Evolutionary conservation across 2,797 vertebrate genomes (phyloP).

Genomic region (Podarcis siculus): DNA sequence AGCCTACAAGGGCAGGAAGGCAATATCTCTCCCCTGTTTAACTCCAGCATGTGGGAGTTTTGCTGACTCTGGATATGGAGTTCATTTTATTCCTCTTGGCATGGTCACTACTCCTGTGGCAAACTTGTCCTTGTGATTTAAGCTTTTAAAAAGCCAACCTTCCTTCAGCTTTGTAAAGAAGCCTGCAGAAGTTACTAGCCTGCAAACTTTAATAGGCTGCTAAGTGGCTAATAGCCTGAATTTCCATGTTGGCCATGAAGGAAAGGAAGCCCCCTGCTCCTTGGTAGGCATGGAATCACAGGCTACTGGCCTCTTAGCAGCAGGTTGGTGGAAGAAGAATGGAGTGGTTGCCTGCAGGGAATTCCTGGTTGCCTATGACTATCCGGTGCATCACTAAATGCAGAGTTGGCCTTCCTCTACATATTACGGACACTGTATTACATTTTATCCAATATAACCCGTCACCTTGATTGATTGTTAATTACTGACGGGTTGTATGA

Average conservation of each 20-base stretch:
- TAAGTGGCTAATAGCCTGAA: too few species aligned
- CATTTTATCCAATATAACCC: neutral
- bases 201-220: too few species aligned
- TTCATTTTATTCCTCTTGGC: neutral
- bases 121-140: too few species aligned
- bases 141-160: neutral
- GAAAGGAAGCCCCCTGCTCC: too few species aligned
- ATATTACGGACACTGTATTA: neutral
- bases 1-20: neutral
- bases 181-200: too few species aligned
- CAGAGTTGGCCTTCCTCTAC: neutral
- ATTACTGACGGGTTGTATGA: slow-evolving; percentile 2
- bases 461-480: slow-evolving; percentile 23
- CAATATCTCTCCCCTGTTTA: neutral
- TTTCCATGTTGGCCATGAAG: too few species aligned
- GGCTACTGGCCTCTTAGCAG: too few species aligned
- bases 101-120: neutral
- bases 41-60: too few species aligned
- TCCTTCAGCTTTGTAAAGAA: too few species aligned
- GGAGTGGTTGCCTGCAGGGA: neutral
- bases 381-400: neutral
- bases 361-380: neutral
- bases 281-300: too few species aligned
- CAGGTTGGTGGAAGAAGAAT: too few species aligned
- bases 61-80: neutral